These are phyloP conservation scores for Pomatorhinus ruficollis DNA, from an alignment of 2,113 vertebrate genomes.

Conservation along the genomic window DNA sequence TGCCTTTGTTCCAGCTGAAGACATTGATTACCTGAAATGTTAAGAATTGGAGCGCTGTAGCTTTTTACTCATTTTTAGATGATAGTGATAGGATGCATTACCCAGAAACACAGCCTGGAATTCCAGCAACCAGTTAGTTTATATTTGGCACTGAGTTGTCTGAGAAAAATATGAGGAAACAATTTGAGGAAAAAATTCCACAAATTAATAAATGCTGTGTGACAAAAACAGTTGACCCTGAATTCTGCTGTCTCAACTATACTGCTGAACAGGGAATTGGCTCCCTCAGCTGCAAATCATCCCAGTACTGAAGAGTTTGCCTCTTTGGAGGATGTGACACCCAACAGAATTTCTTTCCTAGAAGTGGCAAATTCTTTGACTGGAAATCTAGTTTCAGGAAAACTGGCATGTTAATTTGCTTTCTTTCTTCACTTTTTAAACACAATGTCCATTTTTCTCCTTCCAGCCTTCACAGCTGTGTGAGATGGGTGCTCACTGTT, in stretches of 20 bases:
- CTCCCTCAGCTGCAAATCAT: neutral
- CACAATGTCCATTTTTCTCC: neutral
- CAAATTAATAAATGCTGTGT: neutral
- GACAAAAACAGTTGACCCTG: neutral
- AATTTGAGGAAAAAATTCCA: neutral
- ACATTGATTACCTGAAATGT: neutral
- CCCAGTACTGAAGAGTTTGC: neutral
- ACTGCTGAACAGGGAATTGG: neutral
- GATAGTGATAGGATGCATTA: neutral
- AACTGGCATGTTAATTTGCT: neutral
- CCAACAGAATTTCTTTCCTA: neutral
- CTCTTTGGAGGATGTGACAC: neutral
- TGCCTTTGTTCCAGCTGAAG: neutral
- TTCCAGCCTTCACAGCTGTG: neutral
- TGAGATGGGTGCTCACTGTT: neutral
- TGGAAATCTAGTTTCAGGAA: neutral
- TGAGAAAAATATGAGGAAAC: neutral
- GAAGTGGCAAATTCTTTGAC: neutral
- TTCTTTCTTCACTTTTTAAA: neutral
- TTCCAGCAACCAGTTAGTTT: neutral
- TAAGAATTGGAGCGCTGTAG: neutral
- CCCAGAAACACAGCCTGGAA: neutral
- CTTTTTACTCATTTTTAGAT: neutral
- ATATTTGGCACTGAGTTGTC: neutral
- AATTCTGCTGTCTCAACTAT: neutral